phyloP scores from a whole-genome alignment of 2,797 vertebrate genomes.

The Cercopithecus diana region DNA sequence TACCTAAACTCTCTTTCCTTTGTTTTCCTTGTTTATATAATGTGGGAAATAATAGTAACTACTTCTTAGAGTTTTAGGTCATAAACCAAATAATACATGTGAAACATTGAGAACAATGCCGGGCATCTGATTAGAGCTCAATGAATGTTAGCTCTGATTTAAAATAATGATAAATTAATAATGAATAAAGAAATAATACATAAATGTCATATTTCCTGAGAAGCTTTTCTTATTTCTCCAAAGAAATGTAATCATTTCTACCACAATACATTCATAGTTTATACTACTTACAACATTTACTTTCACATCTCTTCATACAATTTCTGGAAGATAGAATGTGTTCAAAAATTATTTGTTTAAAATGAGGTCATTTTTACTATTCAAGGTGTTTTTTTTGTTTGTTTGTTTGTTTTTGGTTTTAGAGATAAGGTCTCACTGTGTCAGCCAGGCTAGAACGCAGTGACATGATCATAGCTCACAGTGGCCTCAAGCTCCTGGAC shows the following conservation, averaged over 20 bases:
- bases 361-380: neutral
- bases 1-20: neutral
- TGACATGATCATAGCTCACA: neutral
- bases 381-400: neutral
- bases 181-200: neutral
- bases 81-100: neutral
- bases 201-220: neutral
- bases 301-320: neutral
- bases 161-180: neutral
- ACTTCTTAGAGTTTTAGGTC: neutral
- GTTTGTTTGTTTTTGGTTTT: neutral
- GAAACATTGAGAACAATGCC: neutral
- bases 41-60: neutral
- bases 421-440: neutral
- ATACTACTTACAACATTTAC: neutral
- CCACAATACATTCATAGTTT: neutral
- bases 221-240: constrained; percentile 26
- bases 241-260: neutral
- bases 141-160: neutral
- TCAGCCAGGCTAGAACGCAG: neutral
- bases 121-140: neutral
- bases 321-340: neutral
- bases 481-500: neutral
- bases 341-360: neutral
- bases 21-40: neutral